Evolutionary conservation across 2,797 vertebrate genomes (phyloP), one percentile per base, ranked within the genome.

Genomic region (Avahi laniger): DNA sequence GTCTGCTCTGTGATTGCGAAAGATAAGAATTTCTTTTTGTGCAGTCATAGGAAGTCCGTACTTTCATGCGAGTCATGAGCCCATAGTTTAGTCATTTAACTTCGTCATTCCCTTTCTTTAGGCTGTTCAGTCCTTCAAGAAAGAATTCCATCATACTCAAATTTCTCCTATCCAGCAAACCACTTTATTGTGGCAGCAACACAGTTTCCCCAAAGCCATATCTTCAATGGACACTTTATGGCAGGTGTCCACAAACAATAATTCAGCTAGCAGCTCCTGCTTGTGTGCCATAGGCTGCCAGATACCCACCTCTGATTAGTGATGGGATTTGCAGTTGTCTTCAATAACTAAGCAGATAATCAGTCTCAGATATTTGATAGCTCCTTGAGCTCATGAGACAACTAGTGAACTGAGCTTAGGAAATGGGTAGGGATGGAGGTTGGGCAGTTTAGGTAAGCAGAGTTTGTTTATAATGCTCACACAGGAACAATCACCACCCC

Each of bases 11-110:
- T 14, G 75, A 26, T 72, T 89, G 26, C 35, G 93, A 75, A 52
- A 89, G 46, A 84, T 33, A 84, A 87, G 80, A 88, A 70, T 73
- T 73, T 79, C 24, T 61, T 95, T 75, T 89, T 84, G 26, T 38
- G 57, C 0, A 80, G 33, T 73, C 80, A 52, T 43, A 50, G 89
- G 76, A 89, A 87, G 82, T 83, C 14, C 30, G 12, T 65, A 48
- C 28, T 82, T 92, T 94, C 20, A 78, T 93, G 38, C 24, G 67
- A 81, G 61, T 75, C 61, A 81, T 69, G 48, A 96, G 10, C 7
- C 28, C 33, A 22, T 8, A 61, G 48, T 50, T 80, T 65, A 79
- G 17, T 79, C 57, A 83, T 48, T 95, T 91, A 78, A 89, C 48
- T 43, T 75, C 33, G 26, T 43, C 54, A 35, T 88, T 94, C 33